A percentile compares a stretch with the other conserved stretches of the same genome.
phyloP scores from a whole-genome alignment of 30 jellyfish, hydroid and myxozoan genomes.

The Aurelia coerulea region DNA sequence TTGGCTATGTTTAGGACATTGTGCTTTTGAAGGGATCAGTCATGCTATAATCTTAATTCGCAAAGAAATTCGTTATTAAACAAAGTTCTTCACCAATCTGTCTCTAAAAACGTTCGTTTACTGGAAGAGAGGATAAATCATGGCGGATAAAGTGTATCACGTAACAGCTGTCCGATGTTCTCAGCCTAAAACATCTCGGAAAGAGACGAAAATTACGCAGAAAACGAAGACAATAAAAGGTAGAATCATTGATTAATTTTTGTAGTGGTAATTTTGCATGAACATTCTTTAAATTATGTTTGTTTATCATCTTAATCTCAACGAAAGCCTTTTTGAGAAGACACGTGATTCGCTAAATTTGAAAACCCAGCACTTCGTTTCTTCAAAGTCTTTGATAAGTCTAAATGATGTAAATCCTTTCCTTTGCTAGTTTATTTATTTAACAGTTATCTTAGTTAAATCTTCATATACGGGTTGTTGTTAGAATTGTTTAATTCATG shows the following conservation, averaged over 20 bases:
- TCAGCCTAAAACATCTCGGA: conserved; percentile 45
- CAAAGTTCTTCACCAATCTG: conserved; percentile 23
- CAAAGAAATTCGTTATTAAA: conserved; percentile 17
- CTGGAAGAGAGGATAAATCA: conserved; percentile 37
- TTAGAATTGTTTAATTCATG: too few relatives aligned
- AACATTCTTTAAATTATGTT: neutral
- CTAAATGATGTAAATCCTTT: too few relatives aligned
- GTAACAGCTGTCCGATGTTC: conserved; percentile 64
- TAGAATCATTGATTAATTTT: neutral
- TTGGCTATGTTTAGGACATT: neutral
- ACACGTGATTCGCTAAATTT: neutral
- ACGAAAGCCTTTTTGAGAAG: neutral
- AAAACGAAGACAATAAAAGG: conserved; percentile 35
- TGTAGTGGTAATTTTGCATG: neutral
- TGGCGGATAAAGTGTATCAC: conserved; percentile 52
- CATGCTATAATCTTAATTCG: conserved; percentile 60
- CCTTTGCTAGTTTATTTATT: too few relatives aligned
- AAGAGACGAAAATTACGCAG: conserved; percentile 30
- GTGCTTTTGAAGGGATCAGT: conserved; percentile 33
- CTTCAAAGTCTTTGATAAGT: too few relatives aligned
- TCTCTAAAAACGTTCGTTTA: neutral
- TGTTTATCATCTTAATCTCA: conserved; percentile 15
- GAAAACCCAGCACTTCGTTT: too few relatives aligned
- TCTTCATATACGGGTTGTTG: too few relatives aligned
- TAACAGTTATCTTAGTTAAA: too few relatives aligned